Evolutionary conservation across 2,888 invertebrate species (phyloP).

Genomic region (Megaustenia siamemsis): DNA sequence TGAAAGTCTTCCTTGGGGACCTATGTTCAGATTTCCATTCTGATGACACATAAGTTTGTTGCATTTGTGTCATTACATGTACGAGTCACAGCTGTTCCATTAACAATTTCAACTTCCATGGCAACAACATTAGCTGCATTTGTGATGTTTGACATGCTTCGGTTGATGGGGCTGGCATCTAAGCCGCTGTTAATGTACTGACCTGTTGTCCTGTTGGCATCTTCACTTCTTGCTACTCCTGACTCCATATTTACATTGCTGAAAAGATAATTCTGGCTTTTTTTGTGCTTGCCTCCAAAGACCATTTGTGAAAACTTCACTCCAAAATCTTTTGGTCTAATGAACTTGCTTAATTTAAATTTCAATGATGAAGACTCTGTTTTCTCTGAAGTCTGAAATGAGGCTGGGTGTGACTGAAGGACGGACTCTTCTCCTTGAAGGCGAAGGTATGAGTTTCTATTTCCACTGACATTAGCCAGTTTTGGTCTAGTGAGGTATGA

Average conservation of each 20-base stretch:
- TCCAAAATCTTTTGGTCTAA: conserved; percentile 69
- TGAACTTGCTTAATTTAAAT: conserved; percentile 62
- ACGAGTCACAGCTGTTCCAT: conserved; percentile 33
- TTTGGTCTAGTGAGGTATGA: conserved; percentile 74
- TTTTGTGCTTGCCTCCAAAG: conserved; percentile 56
- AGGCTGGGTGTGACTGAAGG: neutral
- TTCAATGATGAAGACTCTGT: conserved; percentile 52
- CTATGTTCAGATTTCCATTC: neutral
- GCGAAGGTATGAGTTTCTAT: conserved; percentile 35
- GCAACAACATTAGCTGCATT: neutral
- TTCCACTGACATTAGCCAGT: conserved; percentile 75
- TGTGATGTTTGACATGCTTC: neutral
- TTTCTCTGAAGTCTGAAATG: conserved; percentile 28
- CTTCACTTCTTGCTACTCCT: neutral
- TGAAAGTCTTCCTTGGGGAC: conserved; percentile 28
- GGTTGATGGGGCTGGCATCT: conserved; percentile 27
- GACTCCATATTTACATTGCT: conserved; percentile 18
- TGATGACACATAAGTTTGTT: neutral
- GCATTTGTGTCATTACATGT: conserved; percentile 15
- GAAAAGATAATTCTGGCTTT: neutral
- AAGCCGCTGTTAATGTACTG: conserved; percentile 42
- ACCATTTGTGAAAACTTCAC: conserved; percentile 61
- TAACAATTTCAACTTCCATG: conserved; percentile 41
- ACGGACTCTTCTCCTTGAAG: conserved; percentile 36
- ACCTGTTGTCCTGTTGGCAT: neutral